A percentile compares a stretch with the other conserved stretches of the same genome.
Evolutionary conservation across 2,113 vertebrate species (phyloP).

Genomic region (Tapirus terrestris): DNA sequence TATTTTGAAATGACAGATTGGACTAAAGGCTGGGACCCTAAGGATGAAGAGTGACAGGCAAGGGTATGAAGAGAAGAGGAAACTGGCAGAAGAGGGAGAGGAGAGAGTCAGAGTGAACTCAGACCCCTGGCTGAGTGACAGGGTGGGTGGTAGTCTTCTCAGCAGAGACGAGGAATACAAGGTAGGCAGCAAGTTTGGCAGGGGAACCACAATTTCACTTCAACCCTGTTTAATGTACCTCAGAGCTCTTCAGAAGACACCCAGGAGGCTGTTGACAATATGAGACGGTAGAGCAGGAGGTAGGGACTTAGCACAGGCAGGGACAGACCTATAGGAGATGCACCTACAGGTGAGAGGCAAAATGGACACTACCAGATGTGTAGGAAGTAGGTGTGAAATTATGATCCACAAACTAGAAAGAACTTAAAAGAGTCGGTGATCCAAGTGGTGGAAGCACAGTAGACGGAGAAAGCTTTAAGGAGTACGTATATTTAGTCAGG

Average conservation of each 20-base stretch:
- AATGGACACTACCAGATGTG: too few relatives aligned
- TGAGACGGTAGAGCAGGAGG: not conserved
- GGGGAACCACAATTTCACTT: not conserved
- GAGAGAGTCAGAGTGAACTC: not conserved
- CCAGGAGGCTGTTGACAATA: not conserved
- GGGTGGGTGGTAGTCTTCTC: not conserved
- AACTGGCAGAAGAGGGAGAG: not conserved
- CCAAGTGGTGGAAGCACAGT: not conserved
- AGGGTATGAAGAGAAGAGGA: not conserved
- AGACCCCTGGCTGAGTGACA: not conserved
- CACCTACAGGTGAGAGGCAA: not conserved
- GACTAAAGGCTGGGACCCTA: not conserved
- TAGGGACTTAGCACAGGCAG: not conserved
- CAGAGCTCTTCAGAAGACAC: not conserved
- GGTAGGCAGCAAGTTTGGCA: not conserved
- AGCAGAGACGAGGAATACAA: not conserved
- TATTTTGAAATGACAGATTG: not conserved
- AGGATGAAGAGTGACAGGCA: not conserved
- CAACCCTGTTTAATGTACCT: not conserved
- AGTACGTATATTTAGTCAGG: not conserved
- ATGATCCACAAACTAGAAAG: not conserved
- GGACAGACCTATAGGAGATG: not conserved
- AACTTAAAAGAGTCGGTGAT: not conserved
- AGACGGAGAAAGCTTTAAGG: not conserved
- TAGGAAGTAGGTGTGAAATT: not conserved